Evolutionary conservation across 2,113 vertebrate genomes (phyloP).

Genomic region (Clarias magur): DNA sequence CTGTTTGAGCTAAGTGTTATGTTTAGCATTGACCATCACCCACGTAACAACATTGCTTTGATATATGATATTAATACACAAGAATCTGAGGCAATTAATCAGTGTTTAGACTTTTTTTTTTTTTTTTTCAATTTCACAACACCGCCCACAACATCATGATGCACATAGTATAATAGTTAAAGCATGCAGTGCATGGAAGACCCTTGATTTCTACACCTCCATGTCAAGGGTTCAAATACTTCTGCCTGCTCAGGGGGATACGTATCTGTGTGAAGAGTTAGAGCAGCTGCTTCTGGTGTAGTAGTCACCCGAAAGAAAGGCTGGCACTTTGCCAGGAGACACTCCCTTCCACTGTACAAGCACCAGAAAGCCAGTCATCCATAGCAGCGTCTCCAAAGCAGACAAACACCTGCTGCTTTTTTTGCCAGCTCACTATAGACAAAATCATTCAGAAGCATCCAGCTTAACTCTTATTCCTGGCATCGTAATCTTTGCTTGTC

Average conservation of each 20-base stretch:
- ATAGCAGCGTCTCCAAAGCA: neutral
- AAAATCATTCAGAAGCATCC: too few species aligned
- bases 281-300: neutral
- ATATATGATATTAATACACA: neutral
- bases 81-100: neutral
- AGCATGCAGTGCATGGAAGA: neutral
- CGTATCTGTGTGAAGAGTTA: neutral
- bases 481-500: neutral
- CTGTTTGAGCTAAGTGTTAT: neutral
- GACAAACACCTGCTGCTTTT: neutral
- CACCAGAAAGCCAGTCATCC: neutral
- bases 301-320: neutral
- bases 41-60: neutral
- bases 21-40: neutral
- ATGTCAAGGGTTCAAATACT: neutral
- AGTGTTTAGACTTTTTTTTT: neutral
- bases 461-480: neutral
- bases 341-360: slow-evolving; percentile 1
- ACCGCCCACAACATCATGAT: neutral
- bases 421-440: neutral
- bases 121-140: neutral
- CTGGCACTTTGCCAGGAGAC: slow-evolving; percentile 2
- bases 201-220: neutral
- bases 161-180: neutral
- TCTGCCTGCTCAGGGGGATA: neutral